A percentile compares a stretch with the other conserved stretches of the same genome.
phyloP scores from a whole-genome alignment of 2,113 vertebrate genomes.

The Tauraco erythrolophus region DNA sequence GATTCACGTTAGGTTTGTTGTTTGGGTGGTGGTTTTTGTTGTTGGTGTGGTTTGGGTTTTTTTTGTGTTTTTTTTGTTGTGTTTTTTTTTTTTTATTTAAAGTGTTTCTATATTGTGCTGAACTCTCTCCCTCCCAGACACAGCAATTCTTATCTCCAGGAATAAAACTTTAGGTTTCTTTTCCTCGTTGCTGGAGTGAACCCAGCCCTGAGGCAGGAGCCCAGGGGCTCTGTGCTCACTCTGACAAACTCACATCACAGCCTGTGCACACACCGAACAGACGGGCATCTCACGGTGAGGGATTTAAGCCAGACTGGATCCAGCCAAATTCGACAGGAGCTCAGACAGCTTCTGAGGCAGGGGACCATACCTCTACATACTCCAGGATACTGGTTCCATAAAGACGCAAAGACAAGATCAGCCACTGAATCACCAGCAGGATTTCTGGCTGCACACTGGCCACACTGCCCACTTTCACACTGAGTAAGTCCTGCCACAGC shows the following conservation, averaged over 20 bases:
- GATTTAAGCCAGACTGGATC: background rate
- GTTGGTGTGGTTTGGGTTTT: no score
- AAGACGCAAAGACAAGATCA: background rate
- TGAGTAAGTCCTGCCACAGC: background rate
- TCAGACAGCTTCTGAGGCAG: background rate
- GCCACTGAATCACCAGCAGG: background rate
- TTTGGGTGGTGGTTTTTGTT: no score
- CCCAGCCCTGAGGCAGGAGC: background rate
- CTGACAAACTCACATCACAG: background rate
- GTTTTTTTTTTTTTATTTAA: background rate
- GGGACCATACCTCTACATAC: background rate
- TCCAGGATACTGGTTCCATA: background rate
- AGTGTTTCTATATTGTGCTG: background rate
- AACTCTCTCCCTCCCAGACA: background rate
- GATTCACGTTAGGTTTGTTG: background rate
- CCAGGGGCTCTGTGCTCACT: background rate
- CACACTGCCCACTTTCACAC: no score
- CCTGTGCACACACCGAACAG: rapidly evolving
- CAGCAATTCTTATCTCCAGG: background rate
- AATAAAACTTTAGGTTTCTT: background rate
- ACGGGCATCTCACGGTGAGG: background rate
- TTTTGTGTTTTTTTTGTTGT: no score
- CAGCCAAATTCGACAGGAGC: background rate
- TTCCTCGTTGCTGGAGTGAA: background rate
- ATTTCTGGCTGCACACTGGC: background rate